phyloP scores from a whole-genome alignment of 2,113 vertebrate genomes.

The Aplodontia rufa region DNA sequence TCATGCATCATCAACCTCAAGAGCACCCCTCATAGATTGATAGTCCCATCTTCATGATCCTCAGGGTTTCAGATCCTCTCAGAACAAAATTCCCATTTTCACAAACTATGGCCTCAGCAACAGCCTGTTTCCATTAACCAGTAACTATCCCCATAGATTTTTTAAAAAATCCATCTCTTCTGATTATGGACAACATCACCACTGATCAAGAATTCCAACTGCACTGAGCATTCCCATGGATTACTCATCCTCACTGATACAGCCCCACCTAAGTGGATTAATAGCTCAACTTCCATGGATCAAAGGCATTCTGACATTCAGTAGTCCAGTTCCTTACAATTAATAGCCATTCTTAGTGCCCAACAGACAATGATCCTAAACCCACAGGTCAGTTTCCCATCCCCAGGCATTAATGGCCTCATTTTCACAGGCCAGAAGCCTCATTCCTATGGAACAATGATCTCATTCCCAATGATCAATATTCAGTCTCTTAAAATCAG shows the following conservation, averaged over 20 bases:
- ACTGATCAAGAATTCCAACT: neutral
- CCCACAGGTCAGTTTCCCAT: neutral
- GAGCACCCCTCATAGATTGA: neutral
- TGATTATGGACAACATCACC: neutral
- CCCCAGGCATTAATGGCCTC: neutral
- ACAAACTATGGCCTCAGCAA: neutral
- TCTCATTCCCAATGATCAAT: neutral
- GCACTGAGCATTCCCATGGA: neutral
- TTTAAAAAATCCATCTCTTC: neutral
- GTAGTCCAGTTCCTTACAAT: neutral
- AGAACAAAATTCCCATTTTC: neutral
- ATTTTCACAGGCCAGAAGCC: neutral
- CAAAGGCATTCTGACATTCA: constrained; percentile 13
- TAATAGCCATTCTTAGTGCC: neutral
- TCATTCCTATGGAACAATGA: constrained; percentile 17
- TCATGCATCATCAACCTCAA: neutral
- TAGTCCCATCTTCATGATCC: neutral
- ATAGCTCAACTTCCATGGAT: neutral
- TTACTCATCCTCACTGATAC: neutral
- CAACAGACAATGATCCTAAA: neutral
- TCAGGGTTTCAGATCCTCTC: constrained; percentile 29
- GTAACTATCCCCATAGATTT: neutral
- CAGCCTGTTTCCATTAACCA: neutral
- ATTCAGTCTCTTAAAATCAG: constrained; percentile 26
- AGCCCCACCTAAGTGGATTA: neutral